Evolutionary conservation across 2,113 vertebrate species (phyloP), one percentile per base, ranked within the genome.

Genomic region (Acanthochromis polyacanthus): DNA sequence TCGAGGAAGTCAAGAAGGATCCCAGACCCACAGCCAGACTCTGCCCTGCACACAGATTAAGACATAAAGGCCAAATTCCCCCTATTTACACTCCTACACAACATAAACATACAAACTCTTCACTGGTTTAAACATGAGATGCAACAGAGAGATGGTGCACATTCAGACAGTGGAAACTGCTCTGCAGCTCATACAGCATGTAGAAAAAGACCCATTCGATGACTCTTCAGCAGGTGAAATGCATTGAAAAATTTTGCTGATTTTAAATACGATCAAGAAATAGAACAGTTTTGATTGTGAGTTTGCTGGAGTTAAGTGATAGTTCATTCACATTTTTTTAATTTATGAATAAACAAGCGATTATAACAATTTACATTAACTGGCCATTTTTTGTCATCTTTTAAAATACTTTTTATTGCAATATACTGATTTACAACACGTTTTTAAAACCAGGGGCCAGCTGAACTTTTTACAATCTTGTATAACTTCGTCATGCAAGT

Each of bases 401-500:
- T 66, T 23, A 23, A 23, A 40, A n/a, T 45, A 11, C 43, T 58
- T 60, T 60, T 61, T 68, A 75, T 78, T 78, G 59, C 22, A 63
- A 63, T 57, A 66, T n/a, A n/a, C n/a, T n/a, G n/a, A n/a, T n/a
- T n/a, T n/a, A n/a, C 28, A 76, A 81, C 50, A 36, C n/a, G 4
- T 40, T 12, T 61, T 82, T 58, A 61, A 71, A 76, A 71, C 48
- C 43, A 48, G 40, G 65, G 53, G 43, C 43, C 71, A 68, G 57
- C 43, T 57, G 30, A 28, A 25, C 40, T 74, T 71, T 23, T 10
- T 55, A 77, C 51, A 78, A 53, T 64, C 62, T 71, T 19, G 1
- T 51, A 10, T 72, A 10, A 20, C 71, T 59, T 77, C 5, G 7
- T 74, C 76, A 80, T 81, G 81, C 73, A 79, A 19, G 75, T 14